Percentiles rank a stretch among this genome's conserved stretches.
Evolutionary conservation across 2,113 vertebrate genomes (phyloP).

Genomic region (Dascyllus trimaculatus): DNA sequence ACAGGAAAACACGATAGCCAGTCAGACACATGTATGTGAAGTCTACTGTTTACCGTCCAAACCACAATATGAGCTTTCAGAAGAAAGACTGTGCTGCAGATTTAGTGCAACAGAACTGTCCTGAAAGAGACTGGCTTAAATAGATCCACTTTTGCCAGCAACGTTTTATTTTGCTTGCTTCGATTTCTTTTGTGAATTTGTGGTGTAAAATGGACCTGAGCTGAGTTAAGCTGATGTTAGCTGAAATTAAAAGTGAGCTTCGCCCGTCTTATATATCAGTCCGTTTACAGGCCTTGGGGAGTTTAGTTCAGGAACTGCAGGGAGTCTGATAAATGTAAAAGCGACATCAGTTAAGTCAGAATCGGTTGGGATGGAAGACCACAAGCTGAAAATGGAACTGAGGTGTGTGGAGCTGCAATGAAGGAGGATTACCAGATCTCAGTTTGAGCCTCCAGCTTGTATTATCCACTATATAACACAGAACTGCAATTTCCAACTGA

Average conservation of each 20-base stretch:
- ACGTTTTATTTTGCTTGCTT: neutral
- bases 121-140: neutral
- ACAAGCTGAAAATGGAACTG: neutral
- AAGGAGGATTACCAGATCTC: neutral
- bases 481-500: too few relatives aligned
- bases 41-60: slow-evolving; percentile 5
- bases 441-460: neutral
- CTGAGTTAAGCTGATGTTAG: neutral
- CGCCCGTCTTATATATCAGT: neutral
- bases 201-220: neutral
- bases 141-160: neutral
- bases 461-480: neutral
- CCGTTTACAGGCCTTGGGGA: neutral
- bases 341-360: neutral
- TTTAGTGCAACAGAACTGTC: neutral
- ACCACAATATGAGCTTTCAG: neutral
- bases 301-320: neutral
- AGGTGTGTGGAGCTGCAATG: neutral
- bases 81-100: neutral
- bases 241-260: neutral
- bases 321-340: neutral
- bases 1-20: neutral
- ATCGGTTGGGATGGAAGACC: slow-evolving; percentile 3
- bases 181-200: neutral
- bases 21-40: neutral